Conservation (phyloP, 2,797 vertebrate genomes). For the Sebastes jordani region DNA sequence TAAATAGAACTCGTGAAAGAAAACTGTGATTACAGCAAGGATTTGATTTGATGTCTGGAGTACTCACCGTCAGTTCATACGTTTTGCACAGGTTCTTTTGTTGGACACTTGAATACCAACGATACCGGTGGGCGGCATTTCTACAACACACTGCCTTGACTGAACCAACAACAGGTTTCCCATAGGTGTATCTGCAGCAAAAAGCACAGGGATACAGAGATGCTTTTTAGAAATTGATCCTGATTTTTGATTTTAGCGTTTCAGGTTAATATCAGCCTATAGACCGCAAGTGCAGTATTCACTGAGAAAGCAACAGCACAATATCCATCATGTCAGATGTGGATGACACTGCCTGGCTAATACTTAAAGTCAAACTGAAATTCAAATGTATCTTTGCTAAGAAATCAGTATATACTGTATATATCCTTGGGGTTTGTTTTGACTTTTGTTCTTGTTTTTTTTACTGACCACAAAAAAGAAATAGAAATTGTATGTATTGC, state of each 20-base stretch:
- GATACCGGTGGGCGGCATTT: not conserved
- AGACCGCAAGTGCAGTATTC: not conserved
- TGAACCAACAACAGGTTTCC: conserved; percentile 77
- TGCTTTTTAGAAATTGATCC: not conserved
- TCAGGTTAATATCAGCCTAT: too few species aligned
- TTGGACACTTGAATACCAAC: fast-evolving
- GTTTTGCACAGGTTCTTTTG: conserved; percentile 47
- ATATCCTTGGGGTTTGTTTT: too few species aligned
- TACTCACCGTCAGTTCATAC: conserved; percentile 67
- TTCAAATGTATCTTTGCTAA: too few species aligned
- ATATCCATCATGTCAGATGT: not conserved
- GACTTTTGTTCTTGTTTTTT: not conserved
- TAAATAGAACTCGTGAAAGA: not conserved
- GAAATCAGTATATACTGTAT: not conserved
- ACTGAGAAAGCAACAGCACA: not conserved
- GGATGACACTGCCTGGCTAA: too few species aligned
- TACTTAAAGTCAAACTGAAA: too few species aligned
- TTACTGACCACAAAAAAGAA: not conserved
- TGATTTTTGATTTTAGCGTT: not conserved
- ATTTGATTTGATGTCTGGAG: not conserved
- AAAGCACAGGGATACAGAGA: not conserved
- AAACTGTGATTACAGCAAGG: not conserved
- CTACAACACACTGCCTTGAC: conserved; percentile 65
- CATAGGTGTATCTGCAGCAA: conserved; percentile 80
- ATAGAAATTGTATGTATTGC: not conserved